Base-by-base conservation (phyloP, 2,797 vertebrate species). In the Oceanodroma leucorhoa region DNA sequence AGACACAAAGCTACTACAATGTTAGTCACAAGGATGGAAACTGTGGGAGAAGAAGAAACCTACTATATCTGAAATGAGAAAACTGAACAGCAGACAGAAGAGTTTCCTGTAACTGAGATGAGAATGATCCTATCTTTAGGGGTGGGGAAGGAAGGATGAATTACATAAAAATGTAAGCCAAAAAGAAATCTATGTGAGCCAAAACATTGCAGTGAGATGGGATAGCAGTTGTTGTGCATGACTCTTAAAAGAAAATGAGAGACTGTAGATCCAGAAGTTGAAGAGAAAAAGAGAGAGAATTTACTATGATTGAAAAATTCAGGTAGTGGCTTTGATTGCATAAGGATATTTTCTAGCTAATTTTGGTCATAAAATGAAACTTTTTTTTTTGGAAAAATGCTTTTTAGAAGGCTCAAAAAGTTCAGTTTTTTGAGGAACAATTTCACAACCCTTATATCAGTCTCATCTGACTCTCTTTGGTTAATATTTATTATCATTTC, bases 371-470 rank as follows among this genome's bases (percentile, higher is more conserved):
- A 50, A 60, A 61, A 72, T 27, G 18, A 77, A 86, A 46, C 3
- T 3, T 21, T 16, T 17, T 54, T 65, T n/a, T 0, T 4, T 2
- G 2, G 1, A 11, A 50, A 67, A 48, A 8, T 9, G 0, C 1
- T 27, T 72, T 78, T 66, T 54, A 7, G 45, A 72, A 73, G 53
- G 46, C 4, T 57, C 5, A 45, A 43, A 84, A 34, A 36, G 4
- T 5, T 54, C 16, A 21, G 11, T 36, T 22, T 36, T 77, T 61
- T 76, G 20, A 62, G 27, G 34, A 88, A 61, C 7, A 40, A 14
- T 34, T 76, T 85, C 24, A 23, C 6, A 61, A 17, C 15, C 24
- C 2, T 55, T 40, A 6, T n/a, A 18, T 12, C n/a, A 67, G 11
- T n/a, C 22, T 82, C 9, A 57, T 67, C 45, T 69, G 48, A 88